Conservation (phyloP, 2,797 vertebrate species). For the Myioborus melanocephalus region DNA sequence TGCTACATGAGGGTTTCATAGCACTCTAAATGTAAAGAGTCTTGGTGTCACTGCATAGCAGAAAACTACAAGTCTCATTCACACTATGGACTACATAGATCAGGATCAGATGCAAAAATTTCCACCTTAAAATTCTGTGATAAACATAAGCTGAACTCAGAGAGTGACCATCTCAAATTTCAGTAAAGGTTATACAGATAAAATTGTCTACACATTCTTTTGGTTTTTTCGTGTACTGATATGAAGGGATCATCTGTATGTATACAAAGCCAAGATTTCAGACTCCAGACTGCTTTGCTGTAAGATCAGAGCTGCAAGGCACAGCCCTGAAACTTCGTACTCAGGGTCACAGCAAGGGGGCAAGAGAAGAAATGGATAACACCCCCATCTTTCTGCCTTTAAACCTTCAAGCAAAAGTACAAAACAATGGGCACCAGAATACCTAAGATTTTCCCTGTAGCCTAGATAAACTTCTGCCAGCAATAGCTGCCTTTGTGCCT, state of each 20-base stretch:
- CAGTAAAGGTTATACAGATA: not conserved
- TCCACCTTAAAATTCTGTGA: not conserved
- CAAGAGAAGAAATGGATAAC: not conserved
- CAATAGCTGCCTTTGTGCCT: not conserved
- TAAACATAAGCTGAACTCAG: not conserved
- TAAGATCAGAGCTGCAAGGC: not conserved
- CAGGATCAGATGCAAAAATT: not conserved
- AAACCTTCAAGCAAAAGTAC: not conserved
- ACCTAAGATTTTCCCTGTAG: not conserved
- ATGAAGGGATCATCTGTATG: not conserved
- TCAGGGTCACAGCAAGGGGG: not conserved
- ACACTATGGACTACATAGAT: not conserved
- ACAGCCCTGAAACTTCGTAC: rapidly evolving
- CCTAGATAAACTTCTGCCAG: not conserved
- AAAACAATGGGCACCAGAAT: not conserved
- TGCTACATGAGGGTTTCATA: not conserved
- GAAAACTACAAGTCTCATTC: not conserved
- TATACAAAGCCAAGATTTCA: not conserved
- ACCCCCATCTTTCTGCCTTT: not conserved
- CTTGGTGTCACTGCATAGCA: not conserved
- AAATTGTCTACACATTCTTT: not conserved
- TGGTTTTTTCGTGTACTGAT: not conserved
- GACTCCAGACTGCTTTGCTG: not conserved
- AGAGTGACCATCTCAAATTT: not conserved
- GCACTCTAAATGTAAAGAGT: not conserved